phyloP scores from a whole-genome alignment of 2,888 invertebrate species.

The Atethmia centrago region DNA sequence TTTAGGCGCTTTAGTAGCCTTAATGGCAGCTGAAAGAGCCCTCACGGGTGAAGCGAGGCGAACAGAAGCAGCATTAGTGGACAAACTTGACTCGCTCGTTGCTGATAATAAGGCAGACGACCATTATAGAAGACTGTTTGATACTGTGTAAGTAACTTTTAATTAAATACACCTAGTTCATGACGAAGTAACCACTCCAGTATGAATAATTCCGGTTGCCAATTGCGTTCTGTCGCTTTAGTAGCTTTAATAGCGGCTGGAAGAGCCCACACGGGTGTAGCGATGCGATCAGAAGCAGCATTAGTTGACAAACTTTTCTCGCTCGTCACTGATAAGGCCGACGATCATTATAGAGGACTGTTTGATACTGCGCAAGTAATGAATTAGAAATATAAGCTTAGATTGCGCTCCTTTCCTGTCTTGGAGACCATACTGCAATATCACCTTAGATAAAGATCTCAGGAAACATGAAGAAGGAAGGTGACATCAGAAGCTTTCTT shows the following conservation, averaged over 20 bases:
- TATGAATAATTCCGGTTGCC: constrained; percentile 97
- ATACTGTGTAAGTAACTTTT: constrained; percentile 95
- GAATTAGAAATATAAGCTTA: not conserved
- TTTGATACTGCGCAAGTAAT: constrained; percentile 96
- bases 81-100: constrained; percentile 97
- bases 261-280: constrained; percentile 95
- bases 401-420: not conserved
- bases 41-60: constrained; percentile 96
- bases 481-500: no score
- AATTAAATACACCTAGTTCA: not conserved
- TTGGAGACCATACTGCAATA: not conserved
- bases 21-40: constrained; percentile 97
- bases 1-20: constrained; percentile 97
- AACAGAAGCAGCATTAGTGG: constrained; percentile 98
- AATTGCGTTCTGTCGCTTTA: constrained; percentile 97
- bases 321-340: constrained; percentile 97
- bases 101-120: constrained; percentile 98
- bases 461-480: no score
- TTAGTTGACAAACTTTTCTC: constrained; percentile 98
- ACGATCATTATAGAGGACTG: constrained; percentile 97
- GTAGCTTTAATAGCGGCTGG: constrained; percentile 99
- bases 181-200: no score
- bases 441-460: no score
- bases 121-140: constrained; percentile 97
- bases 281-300: constrained; percentile 97